Evolutionary conservation across 1,140 invertebrate genomes (phyloP), one percentile per base, ranked within the genome.

Genomic region (Drosophila lini): DNA sequence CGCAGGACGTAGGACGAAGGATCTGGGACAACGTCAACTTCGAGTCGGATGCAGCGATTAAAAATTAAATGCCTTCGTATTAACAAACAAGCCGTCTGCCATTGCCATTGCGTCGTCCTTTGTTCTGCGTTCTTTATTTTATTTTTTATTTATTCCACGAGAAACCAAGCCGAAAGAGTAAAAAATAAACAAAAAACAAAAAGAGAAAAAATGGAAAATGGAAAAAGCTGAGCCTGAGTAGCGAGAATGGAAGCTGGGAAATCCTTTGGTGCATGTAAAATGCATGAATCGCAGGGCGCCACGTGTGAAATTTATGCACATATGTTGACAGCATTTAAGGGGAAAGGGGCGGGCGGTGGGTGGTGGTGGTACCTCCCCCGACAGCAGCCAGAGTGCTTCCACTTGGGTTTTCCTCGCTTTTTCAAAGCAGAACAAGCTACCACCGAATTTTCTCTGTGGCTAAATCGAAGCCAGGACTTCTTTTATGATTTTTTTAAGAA

Each of bases 241-340:
- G 53, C 9, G 47, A 50, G 47, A 31, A 28, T 31, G 36, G 36
- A 22, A 25, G 59, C n/a, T 38, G 82, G 50, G 47, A 82, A 88
- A 82, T 82, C 83, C 83, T 88, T 88, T 62, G 78, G 76, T 82
- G 71, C 71, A 86, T 86, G 76, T 88, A 74, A 88, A 88, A 86
- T 86, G 83, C 83, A 86, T 88, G 76, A 80, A 50, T 63, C 63
- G 47, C 36, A 60, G 74, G 71, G 79, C 62, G 82, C 70, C 65
- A 86, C 83, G 83, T 86, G 83, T 88, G 83, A 86, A 86, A 88
- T 86, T 88, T 86, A 86, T 86, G 83, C 83, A 74, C 83, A 88
- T 88, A 88, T 82, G 80, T 74, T 84, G 81, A 80, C 70, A 78
- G 68, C 78, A 83, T 77, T 86, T 86, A 73, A 82, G 67, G 57